These are phyloP conservation scores for Amblyjoppa fuscipennis DNA, from an alignment of 2,888 invertebrate species.

Conservation along the genomic window DNA sequence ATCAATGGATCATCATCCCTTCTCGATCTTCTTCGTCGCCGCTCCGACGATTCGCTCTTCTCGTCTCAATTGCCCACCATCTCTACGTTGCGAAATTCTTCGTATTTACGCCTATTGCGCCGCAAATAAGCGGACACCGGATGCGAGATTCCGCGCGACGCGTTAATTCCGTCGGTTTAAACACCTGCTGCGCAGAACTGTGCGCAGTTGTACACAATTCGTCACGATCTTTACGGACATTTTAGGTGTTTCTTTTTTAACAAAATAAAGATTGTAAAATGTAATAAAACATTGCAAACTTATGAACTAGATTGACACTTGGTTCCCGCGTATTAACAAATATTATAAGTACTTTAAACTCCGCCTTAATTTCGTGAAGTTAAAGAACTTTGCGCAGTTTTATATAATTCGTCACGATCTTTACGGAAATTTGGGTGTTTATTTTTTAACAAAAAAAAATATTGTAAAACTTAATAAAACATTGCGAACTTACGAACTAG, in stretches of 20 bases:
- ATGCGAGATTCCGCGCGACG: not conserved
- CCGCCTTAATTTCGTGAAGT: no score
- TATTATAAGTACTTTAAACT: no score
- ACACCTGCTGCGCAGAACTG: no score
- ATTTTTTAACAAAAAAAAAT: not conserved
- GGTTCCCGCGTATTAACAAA: not conserved
- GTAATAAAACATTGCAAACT: not conserved
- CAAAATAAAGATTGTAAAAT: not conserved
- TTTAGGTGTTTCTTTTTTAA: no score
- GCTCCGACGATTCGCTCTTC: not conserved
- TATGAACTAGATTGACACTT: not conserved
- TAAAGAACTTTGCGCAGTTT: no score
- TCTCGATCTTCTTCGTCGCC: slow-evolving; percentile 1
- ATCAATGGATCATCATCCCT: slow-evolving; percentile 1
- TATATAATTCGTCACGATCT: no score
- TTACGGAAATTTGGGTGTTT: no score
- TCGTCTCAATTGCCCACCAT: not conserved
- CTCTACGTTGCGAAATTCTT: not conserved
- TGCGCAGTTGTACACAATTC: no score
- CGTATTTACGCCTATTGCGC: not conserved
- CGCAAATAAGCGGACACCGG: not conserved
- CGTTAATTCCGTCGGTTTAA: no score
- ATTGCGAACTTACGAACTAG: not conserved
- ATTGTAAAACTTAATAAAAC: not conserved
- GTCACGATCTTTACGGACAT: no score